Percentiles rank a stretch among this genome's conserved stretches.
phyloP scores from a whole-genome alignment of 2,797 vertebrate genomes.

The Gymnoscopelus microlampas region DNA sequence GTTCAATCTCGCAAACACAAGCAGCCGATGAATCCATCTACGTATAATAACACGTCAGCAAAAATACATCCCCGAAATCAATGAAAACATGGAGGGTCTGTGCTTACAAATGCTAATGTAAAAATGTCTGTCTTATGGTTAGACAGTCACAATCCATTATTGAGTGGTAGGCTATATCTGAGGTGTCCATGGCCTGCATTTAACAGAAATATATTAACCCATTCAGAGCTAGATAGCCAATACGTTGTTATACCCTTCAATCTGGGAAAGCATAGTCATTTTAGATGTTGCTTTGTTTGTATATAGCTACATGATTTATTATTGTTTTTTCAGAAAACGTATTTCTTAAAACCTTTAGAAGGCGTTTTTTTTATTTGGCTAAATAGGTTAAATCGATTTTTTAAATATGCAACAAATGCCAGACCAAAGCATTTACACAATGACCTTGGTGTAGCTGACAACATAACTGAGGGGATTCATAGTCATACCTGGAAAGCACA shows the following conservation, averaged over 20 bases:
- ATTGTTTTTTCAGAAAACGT: too few relatives aligned
- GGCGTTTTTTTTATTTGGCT: too few relatives aligned
- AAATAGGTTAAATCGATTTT: background rate
- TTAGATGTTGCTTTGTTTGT: too few relatives aligned
- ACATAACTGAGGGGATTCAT: constrained; percentile 1
- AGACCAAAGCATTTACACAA: constrained; percentile 4
- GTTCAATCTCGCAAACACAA: constrained; percentile 1
- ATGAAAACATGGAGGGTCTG: background rate
- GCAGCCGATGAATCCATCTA: background rate
- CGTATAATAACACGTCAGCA: background rate
- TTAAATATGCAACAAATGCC: background rate
- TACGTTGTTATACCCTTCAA: too few relatives aligned
- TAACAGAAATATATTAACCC: too few relatives aligned
- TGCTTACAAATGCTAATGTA: background rate
- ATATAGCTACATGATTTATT: too few relatives aligned
- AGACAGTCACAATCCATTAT: too few relatives aligned
- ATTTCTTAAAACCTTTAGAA: too few relatives aligned
- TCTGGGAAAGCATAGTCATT: too few relatives aligned
- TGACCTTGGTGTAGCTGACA: background rate
- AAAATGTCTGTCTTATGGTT: background rate
- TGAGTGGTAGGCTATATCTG: too few relatives aligned
- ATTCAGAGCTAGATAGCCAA: too few relatives aligned
- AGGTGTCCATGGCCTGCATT: too few relatives aligned
- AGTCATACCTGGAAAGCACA: constrained; percentile 37
- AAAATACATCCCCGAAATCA: background rate